Evolutionary conservation across 2,113 vertebrate genomes (phyloP), one percentile per base, ranked within the genome.

Genomic region (Leucoraja erinaceus): DNA sequence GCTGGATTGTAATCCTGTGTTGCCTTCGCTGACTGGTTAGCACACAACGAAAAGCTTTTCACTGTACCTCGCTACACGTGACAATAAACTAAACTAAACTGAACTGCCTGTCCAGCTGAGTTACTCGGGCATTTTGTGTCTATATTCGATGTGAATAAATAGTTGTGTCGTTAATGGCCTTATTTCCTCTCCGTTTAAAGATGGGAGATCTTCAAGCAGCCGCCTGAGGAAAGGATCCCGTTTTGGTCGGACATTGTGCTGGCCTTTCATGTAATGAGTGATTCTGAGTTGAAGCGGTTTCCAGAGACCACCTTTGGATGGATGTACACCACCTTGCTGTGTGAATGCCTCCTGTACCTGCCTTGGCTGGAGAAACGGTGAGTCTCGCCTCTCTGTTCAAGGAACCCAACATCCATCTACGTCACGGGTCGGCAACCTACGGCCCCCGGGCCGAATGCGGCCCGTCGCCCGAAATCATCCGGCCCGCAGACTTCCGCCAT

Each of bases 301-400:
- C 98, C 98, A 0, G 94, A 96, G 22, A 94, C 98, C 66, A 96
- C 0, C 38, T 98, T 96, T 93, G 99, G 98, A 47, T 98, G 98
- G 9, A 96, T 96, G 1, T 98, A 98, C 94, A 99, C 96, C 0
- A 99, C 98, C 0, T 72, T 99, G 83, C 98, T 98, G 93, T 99
- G 98, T 61, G 98, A 99, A 94, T 96, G 97, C 56, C 93, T 95
- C 28, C 90, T 78, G n/a, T 99, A 99, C 95, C 95, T 99, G 90
- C 96, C 96, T 0, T 99, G 99, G 99, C 94, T 99, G 92, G 95
- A 98, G 94, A 97, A 96, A 94, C 98, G 97, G 99, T 99, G 93
- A 38, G 95, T 95, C 10, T 77, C 3, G 14, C 11, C 83, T n/a
- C 28, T 5, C 5, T 28, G 16, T 18, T 6, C 9, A 5, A n/a